phyloP scores from a whole-genome alignment of 1,140 invertebrate species.

The Drosophila pallidifrons region DNA sequence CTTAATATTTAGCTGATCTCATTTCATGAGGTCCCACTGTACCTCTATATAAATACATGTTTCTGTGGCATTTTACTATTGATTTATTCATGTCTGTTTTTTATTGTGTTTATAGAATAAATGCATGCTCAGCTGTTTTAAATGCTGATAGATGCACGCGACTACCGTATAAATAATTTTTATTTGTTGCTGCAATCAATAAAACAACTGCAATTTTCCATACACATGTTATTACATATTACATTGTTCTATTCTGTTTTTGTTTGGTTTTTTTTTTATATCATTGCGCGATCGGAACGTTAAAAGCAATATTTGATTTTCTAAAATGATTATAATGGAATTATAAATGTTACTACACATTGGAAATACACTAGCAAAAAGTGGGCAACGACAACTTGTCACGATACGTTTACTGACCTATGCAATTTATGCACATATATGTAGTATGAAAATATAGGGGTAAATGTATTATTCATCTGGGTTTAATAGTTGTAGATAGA shows the following conservation, averaged over 20 bases:
- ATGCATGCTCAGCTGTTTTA: slow-evolving; percentile 45
- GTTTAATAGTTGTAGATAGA: neutral
- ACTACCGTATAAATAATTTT: slow-evolving; percentile 14
- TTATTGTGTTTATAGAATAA: neutral
- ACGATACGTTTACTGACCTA: slow-evolving; percentile 7
- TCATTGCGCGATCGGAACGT: slow-evolving; percentile 16
- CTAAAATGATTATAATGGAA: slow-evolving; percentile 2
- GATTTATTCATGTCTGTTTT: slow-evolving; percentile 12
- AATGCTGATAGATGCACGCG: slow-evolving; percentile 29
- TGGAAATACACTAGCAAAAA: slow-evolving; percentile 1
- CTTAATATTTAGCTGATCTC: too few species aligned
- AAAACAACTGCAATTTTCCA: slow-evolving; percentile 9
- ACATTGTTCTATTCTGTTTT: slow-evolving; percentile 9
- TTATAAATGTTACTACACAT: neutral
- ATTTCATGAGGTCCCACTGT: neutral
- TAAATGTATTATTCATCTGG: slow-evolving; percentile 2
- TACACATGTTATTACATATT: neutral
- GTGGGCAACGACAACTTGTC: neutral
- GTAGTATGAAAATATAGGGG: neutral
- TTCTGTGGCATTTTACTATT: slow-evolving; percentile 4
- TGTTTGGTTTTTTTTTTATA: slow-evolving; percentile 5
- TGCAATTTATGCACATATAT: neutral
- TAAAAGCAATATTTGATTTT: slow-evolving; percentile 12
- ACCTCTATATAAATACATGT: neutral
- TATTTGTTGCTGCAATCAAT: slow-evolving; percentile 35